Percentiles rank a stretch among this genome's conserved stretches.
phyloP scores from a whole-genome alignment of 2,113 vertebrate genomes.

The Phyllopteryx taeniolatus region DNA sequence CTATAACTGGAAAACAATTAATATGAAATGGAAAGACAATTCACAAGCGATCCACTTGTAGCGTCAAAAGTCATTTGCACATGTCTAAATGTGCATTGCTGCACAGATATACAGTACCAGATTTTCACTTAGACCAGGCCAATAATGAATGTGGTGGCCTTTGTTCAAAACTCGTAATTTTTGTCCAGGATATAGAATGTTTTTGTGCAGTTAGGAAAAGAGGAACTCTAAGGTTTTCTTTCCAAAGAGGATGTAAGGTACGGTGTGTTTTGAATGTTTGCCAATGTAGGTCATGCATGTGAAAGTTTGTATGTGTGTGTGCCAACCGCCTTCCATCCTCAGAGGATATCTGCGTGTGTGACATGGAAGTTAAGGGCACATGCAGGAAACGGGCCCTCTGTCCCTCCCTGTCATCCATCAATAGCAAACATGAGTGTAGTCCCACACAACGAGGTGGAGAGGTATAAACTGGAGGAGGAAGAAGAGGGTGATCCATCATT shows the following conservation, averaged over 20 bases:
- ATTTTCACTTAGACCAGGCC: no score
- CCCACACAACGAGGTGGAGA: constrained; percentile 6
- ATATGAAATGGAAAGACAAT: constrained; percentile 1
- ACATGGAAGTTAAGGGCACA: constrained; percentile 61
- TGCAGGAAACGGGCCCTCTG: constrained; percentile 62
- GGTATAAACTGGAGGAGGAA: constrained; percentile 16
- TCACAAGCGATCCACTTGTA: background rate
- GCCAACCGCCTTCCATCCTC: constrained; percentile 27
- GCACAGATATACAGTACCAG: no score
- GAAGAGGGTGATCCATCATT: background rate
- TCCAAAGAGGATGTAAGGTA: constrained; percentile 26
- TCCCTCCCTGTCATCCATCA: constrained; percentile 39
- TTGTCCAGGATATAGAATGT: background rate
- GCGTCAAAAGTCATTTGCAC: background rate
- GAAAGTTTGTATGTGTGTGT: constrained; percentile 9
- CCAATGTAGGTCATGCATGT: constrained; percentile 29
- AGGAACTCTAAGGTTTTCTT: constrained; percentile 1
- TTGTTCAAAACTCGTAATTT: background rate
- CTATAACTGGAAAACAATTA: constrained; percentile 45
- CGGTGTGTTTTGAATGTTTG: background rate
- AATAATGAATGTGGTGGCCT: background rate
- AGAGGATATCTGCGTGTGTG: constrained; percentile 61
- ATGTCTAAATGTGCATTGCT: background rate
- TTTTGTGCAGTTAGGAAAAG: background rate
- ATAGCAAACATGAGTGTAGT: constrained; percentile 11